A percentile compares a stretch with the other conserved stretches of the same genome.
These are phyloP conservation scores for Andrena camellia DNA, from an alignment of 2,888 invertebrate genomes.

Conservation along the genomic window DNA sequence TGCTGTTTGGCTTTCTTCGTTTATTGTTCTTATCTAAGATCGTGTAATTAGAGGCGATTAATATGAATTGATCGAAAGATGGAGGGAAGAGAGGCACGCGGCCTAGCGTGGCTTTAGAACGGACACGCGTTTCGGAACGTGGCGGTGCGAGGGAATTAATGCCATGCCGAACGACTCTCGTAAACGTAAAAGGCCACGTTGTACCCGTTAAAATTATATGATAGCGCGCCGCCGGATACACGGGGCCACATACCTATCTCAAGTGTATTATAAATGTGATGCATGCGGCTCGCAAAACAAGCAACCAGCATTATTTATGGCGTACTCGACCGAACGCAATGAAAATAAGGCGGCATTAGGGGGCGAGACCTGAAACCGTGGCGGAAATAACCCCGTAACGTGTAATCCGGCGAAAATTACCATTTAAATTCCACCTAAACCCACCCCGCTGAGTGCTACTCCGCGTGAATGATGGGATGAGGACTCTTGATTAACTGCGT, in stretches of 20 bases:
- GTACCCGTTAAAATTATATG: slow-evolving; percentile 61
- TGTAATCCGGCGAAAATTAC: slow-evolving; percentile 58
- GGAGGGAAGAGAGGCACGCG: background rate
- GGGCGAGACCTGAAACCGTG: slow-evolving; percentile 19
- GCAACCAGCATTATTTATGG: slow-evolving; percentile 53
- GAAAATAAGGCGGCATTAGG: slow-evolving; percentile 60
- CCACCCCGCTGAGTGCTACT: background rate
- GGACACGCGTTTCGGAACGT: slow-evolving; percentile 37
- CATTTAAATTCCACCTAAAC: slow-evolving; percentile 36
- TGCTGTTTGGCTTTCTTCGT: too few species aligned
- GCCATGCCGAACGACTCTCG: slow-evolving; percentile 57
- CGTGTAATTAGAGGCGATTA: background rate
- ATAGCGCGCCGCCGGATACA: slow-evolving; percentile 36
- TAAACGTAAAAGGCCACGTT: slow-evolving; percentile 55
- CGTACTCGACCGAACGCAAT: slow-evolving; percentile 48
- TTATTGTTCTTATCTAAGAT: background rate
- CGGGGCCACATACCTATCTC: slow-evolving; percentile 49
- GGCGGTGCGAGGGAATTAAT: slow-evolving; percentile 39
- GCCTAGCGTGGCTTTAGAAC: background rate
- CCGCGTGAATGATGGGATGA: slow-evolving; percentile 21
- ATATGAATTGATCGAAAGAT: background rate
- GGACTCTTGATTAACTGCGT: slow-evolving; percentile 37
- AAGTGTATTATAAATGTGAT: slow-evolving; percentile 63
- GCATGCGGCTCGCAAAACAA: slow-evolving; percentile 51
- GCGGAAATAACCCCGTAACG: slow-evolving; percentile 29